These are phyloP conservation scores for Aurelia aurita complex sp. Pacific DNA, from an alignment of 30 jellyfish, hydroid and myxozoan genomes.

Conservation along the genomic window DNA sequence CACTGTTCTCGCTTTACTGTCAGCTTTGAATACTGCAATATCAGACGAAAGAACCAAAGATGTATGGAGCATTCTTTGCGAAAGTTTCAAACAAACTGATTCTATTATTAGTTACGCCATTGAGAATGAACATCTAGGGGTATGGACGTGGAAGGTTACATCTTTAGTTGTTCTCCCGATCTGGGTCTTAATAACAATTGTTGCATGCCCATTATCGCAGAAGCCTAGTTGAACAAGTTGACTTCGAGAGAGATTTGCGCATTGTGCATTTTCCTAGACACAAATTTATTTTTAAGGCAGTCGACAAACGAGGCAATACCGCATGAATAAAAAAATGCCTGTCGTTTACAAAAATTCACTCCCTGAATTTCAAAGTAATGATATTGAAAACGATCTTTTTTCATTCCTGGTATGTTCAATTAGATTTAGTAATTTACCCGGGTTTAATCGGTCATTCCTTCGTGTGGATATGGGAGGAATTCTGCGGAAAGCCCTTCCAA, in stretches of 20 bases:
- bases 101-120: constrained; percentile 13
- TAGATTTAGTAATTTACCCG: too few relatives aligned
- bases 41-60: background rate
- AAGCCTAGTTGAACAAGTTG: too few relatives aligned
- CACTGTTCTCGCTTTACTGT: background rate
- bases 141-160: constrained; percentile 45
- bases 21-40: background rate
- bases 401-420: too few relatives aligned
- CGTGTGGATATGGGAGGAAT: too few relatives aligned
- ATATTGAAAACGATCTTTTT: too few relatives aligned
- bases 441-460: too few relatives aligned
- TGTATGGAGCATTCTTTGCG: background rate
- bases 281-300: too few relatives aligned
- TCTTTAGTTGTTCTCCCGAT: constrained; percentile 42
- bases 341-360: too few relatives aligned
- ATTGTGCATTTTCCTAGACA: background rate
- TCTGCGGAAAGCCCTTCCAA: too few relatives aligned
- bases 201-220: constrained; percentile 7
- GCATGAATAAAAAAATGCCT: too few relatives aligned
- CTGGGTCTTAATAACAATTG: constrained; percentile 21
- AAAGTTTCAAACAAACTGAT: background rate
- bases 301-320: too few relatives aligned
- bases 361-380: too few relatives aligned
- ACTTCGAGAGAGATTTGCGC: background rate
- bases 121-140: constrained; percentile 5